phyloP scores from a whole-genome alignment of 2,888 invertebrate species.

The Resseliella maxima region DNA sequence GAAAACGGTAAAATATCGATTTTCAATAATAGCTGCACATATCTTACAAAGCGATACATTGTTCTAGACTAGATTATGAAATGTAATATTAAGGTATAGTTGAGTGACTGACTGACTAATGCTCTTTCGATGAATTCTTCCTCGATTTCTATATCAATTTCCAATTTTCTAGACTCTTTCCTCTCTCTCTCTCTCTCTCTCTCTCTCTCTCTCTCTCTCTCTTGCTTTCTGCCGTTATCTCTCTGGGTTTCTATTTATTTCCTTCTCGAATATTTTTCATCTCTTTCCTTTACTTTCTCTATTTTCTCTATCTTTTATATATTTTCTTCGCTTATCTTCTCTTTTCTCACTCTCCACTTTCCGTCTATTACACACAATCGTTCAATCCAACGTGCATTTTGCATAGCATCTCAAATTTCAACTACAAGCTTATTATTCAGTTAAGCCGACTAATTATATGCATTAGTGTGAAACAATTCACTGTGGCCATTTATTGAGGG shows the following conservation, averaged over 20 bases:
- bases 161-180: too few species aligned
- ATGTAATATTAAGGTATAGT: background rate
- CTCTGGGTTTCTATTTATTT: too few species aligned
- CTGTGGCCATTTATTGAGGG: background rate
- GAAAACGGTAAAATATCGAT: background rate
- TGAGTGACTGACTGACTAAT: conserved; percentile 6
- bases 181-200: background rate
- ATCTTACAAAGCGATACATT: background rate
- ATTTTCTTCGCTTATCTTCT: too few species aligned
- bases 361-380: too few species aligned
- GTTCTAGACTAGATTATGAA: conserved; percentile 23
- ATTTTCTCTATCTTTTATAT: too few species aligned
- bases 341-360: too few species aligned
- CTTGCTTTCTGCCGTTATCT: too few species aligned
- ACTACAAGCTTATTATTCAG: background rate
- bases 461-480: background rate
- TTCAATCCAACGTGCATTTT: too few species aligned
- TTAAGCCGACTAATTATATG: background rate
- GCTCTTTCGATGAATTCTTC: background rate
- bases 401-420: background rate
- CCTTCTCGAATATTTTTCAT: background rate
- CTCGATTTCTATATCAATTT: too few species aligned
- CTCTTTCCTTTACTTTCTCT: too few species aligned
- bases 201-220: too few species aligned
- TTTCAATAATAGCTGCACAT: background rate